Evolutionary conservation across 2,888 invertebrate genomes (phyloP), one percentile per base, ranked within the genome.

Genomic region (Drosophila villosipedis): DNA sequence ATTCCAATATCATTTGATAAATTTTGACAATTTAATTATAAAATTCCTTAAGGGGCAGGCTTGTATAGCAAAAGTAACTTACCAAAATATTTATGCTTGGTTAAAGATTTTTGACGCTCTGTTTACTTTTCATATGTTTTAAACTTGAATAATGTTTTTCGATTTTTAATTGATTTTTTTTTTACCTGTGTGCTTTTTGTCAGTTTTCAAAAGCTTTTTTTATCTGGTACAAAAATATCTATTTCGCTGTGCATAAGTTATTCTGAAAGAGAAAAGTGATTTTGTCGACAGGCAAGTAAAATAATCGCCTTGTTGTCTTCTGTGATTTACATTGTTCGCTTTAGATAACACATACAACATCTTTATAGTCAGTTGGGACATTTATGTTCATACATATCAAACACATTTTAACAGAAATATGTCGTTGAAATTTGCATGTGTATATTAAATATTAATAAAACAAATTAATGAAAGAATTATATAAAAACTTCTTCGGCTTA

Each of bases 401-500:
- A 2, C 1, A 6, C 31, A 31, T 2, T 9, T 6, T 6, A 6
- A 16, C 5, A 16, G 19, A n/a, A 43, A 5, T 3, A 43, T 3
- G 3, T n/a, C 12, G 3, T n/a, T 5, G 5, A 12, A n/a, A 41
- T 41, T 41, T 12, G 2, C 5, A 41, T 12, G 5, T 12, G 10
- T 3, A 10, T 12, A n/a, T 41, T n/a, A 9, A 41, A n/a, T n/a
- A n/a, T n/a, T 41, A 12, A n/a, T 10, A n/a, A 41, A 41, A 4
- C 4, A 0, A n/a, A 10, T 41, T 41, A 1, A 41, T 41, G 2
- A n/a, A 10, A 4, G 0, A n/a, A 41, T n/a, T 10, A 0, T 41
- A 4, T 41, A n/a, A 19, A n/a, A 7, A 41, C 10, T 3, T 39
- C 7, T 9, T n/a, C 10, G 19, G 0, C 0, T n/a, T n/a, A n/a